phyloP scores from a whole-genome alignment of 2,888 invertebrate species.

The Acleris holmiana region DNA sequence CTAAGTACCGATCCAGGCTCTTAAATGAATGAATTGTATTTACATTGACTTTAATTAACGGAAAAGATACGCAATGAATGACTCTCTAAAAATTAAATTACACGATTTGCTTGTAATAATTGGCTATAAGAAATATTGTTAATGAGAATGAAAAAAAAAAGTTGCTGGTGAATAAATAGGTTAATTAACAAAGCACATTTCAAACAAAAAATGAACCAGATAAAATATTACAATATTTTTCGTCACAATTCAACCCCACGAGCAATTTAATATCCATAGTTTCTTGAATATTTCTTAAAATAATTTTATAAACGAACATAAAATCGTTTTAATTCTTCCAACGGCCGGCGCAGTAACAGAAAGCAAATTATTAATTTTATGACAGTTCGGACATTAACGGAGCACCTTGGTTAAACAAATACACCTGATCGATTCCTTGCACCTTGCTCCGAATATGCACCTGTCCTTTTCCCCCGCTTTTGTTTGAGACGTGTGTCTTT shows the following conservation, averaged over 20 bases:
- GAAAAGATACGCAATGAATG: no score
- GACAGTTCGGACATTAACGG: slow-evolving; percentile 57
- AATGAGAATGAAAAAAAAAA: no score
- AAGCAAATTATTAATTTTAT: slow-evolving; percentile 62
- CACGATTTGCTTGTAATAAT: neutral
- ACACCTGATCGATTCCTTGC: slow-evolving; percentile 81
- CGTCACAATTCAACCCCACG: no score
- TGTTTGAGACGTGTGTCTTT: slow-evolving; percentile 48
- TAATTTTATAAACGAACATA: slow-evolving; percentile 29
- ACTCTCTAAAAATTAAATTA: no score
- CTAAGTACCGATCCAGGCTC: neutral
- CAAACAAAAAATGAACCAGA: no score
- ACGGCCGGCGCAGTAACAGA: slow-evolving; percentile 31
- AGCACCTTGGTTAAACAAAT: slow-evolving; percentile 81
- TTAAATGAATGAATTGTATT: slow-evolving; percentile 10
- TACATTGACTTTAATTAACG: slow-evolving; percentile 8
- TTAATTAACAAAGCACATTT: no score
- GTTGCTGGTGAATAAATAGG: no score
- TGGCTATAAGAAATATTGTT: no score
- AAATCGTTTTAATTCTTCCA: slow-evolving; percentile 38
- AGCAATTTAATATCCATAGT: no score
- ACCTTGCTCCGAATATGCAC: slow-evolving; percentile 73
- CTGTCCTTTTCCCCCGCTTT: slow-evolving; percentile 60
- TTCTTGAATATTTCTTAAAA: no score
- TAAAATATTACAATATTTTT: no score